These are phyloP conservation scores for Steinernema hermaphroditum DNA, from an alignment of 2,888 invertebrate species.

Conservation along the genomic window DNA sequence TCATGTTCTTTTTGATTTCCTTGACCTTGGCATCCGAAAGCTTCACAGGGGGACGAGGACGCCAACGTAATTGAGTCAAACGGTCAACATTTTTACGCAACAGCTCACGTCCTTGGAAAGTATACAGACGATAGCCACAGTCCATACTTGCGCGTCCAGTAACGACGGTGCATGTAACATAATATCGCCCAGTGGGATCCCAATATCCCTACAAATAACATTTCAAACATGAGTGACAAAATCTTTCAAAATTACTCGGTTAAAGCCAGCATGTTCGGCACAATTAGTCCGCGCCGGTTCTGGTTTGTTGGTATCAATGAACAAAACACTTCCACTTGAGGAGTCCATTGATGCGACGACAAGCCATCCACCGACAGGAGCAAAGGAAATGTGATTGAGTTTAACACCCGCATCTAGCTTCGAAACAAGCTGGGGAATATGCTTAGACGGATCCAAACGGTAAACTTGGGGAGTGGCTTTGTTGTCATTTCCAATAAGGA, in stretches of 20 bases:
- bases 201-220: constrained; percentile 81
- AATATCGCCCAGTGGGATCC: constrained; percentile 98
- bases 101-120: constrained; percentile 80
- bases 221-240: not conserved
- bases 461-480: constrained; percentile 62
- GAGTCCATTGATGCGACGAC: constrained; percentile 66
- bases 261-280: constrained; percentile 54
- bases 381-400: constrained; percentile 58
- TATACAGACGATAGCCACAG: constrained; percentile 92
- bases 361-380: constrained; percentile 69
- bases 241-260: constrained; percentile 40
- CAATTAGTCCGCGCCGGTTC: constrained; percentile 54
- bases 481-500: constrained; percentile 79
- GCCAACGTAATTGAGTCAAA: constrained; percentile 92
- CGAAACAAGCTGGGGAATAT: constrained; percentile 56
- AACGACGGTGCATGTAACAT: constrained; percentile 89
- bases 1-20: constrained; percentile 94
- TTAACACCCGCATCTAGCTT: constrained; percentile 62
- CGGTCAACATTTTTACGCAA: constrained; percentile 84
- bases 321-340: constrained; percentile 59
- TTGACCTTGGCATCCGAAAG: constrained; percentile 80
- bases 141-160: constrained; percentile 76
- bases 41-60: constrained; percentile 86
- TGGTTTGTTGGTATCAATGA: constrained; percentile 59
- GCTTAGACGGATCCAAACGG: constrained; percentile 58